Evolutionary conservation across 2,888 invertebrate species (phyloP), one percentile per base, ranked within the genome.

Genomic region (Odontocolon sp.): DNA sequence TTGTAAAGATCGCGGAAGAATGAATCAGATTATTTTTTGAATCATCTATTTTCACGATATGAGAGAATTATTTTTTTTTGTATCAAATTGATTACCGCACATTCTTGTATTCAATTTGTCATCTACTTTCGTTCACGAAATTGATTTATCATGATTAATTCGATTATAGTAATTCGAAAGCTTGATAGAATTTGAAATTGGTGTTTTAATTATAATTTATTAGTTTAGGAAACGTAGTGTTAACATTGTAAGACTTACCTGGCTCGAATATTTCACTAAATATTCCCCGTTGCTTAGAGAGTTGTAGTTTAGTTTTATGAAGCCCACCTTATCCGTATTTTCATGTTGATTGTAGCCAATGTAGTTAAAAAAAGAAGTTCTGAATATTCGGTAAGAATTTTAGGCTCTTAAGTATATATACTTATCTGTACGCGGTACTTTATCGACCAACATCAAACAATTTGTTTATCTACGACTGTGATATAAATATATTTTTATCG

Each of bases 401-500:
- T 28, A 59, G 63, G 50, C 54, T 50, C 67, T 21, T 33, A 18
- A 52, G 40, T 42, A 52, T 42, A 50, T 68, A 31, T 56, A 63
- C 8, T 45, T 36, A 63, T 61, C 54, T n/a, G 45, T 68, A 64
- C 42, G 45, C 61, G 61, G 57, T 64, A 71, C 70, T 76, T 66
- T 8, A 67, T 76, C 50, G 72, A 82, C 77, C 78, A 81, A 76
- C 52, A 80, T 84, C 81, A 79, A 84, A 76, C 83, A 74, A 81
- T 82, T 84, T 83, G 77, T 85, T 87, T 86, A 82, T 86, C 86
- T 85, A 84, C 85, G 86, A 87, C 86, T 87, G 86, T 87, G 86
- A 87, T 87, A 87, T 87, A 87, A 86, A 86, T 85, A 86, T 86
- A 86, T 86, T 86, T 86, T 84, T 85, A 85, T 83, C 84, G 80